Base-by-base conservation (phyloP, 2,888 invertebrate species). In the Nemotelus nigrinus region DNA sequence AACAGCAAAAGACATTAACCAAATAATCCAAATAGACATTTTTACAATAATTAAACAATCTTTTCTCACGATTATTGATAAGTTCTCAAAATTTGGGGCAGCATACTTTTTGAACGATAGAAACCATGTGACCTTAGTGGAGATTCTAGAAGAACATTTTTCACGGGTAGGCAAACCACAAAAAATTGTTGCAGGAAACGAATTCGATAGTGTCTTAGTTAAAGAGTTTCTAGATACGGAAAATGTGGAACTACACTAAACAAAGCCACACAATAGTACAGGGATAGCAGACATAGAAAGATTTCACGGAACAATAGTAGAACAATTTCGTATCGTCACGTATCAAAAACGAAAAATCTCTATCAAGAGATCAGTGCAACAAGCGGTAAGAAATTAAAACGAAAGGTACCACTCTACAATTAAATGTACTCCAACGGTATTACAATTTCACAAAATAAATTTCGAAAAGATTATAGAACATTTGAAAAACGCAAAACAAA, bases 121-220 rank as follows among this genome's bases (percentile, higher is more conserved):
- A 25, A 25, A 25, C 25, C 25, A 25, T 25, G 25, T 25, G 25
- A 25, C 25, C 25, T 25, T 25, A 25, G 25, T 25, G 25, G 25
- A 25, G 25, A 25, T 25, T 25, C 25, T 25, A 25, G 25, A 72
- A 45, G 74, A 75, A 47, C 63, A 63, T 75, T 75, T 75, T 3
- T 41, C 79, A 10, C 80, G 76, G 78, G 45, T 81, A 25, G 79
- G 79, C 10, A 79, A 79, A 75, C 79, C 77, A 44, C 70, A 65
- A 41, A 79, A 81, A 79, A 74, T 79, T 82, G 82, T 60, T 77
- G 71, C 70, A 64, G 77, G 63, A 7, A 80, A 78, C 60, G 77
- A 71, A 64, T 79, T 78, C 82, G 72, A 78, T 8, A 47, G 65
- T 47, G 43, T 65, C 10, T 45, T 65, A 7, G 47, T 65, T 45